These are phyloP conservation scores for Diploptera punctata DNA, from an alignment of 2,888 invertebrate species.

Conservation along the genomic window DNA sequence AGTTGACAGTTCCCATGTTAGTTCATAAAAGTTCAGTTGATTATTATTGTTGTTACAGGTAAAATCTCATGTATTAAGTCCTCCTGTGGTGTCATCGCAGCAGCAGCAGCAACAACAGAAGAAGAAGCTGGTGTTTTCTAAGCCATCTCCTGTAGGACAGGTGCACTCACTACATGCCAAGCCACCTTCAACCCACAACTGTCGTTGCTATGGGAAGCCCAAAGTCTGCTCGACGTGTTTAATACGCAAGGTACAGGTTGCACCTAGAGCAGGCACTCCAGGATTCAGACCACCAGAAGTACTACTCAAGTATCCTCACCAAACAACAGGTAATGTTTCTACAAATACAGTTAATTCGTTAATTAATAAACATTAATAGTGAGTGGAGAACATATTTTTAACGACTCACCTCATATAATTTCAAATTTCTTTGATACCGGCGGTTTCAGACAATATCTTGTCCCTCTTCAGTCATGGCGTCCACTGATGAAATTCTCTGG, in stretches of 20 bases:
- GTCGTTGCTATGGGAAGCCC: conserved; percentile 72
- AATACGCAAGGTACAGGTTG: conserved; percentile 67
- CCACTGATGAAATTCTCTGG: too few species aligned
- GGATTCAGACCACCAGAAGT: conserved; percentile 91
- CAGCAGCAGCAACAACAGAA: neutral
- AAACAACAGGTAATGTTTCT: conserved; percentile 81
- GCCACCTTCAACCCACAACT: conserved; percentile 49
- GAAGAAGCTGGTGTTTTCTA: conserved; percentile 8
- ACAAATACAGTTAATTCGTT: too few species aligned
- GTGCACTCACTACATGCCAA: neutral
- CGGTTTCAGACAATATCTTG: too few species aligned
- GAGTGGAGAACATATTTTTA: too few species aligned
- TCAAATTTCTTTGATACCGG: too few species aligned
- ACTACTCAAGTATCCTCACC: conserved; percentile 76
- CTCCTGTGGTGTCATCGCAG: neutral
- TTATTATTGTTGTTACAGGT: conserved; percentile 6
- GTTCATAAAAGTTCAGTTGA: neutral
- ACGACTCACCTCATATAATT: too few species aligned
- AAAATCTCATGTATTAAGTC: conserved; percentile 2
- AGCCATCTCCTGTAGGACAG: neutral
- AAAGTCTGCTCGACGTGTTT: conserved; percentile 73
- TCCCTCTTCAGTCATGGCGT: too few species aligned
- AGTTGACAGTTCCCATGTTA: neutral
- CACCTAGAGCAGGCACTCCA: conserved; percentile 86
- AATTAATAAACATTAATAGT: too few species aligned